Conservation (phyloP, 2,888 invertebrate species). For the Plutella xylostella region DNA sequence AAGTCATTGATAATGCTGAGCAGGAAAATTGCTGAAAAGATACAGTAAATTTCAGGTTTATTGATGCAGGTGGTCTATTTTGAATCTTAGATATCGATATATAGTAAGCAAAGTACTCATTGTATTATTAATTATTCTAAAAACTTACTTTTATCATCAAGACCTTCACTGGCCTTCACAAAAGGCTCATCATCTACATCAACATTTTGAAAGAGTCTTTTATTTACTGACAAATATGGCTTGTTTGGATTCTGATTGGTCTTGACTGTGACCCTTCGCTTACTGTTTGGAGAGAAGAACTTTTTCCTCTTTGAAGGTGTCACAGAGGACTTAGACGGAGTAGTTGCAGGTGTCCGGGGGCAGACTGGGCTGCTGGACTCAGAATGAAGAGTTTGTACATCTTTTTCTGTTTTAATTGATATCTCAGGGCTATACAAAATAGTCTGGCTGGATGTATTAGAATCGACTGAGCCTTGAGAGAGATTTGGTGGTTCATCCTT, state of each 20-base stretch:
- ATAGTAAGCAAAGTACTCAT: background rate
- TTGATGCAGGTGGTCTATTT: background rate
- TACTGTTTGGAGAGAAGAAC: slow-evolving; percentile 13
- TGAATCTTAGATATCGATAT: background rate
- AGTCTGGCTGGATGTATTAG: background rate
- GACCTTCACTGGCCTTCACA: slow-evolving; percentile 23
- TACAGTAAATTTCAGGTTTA: background rate
- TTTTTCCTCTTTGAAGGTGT: slow-evolving; percentile 3
- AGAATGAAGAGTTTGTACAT: background rate
- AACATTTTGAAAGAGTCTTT: slow-evolving; percentile 10
- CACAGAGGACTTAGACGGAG: background rate
- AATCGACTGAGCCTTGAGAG: background rate
- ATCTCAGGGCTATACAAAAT: slow-evolving; percentile 1
- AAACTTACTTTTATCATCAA: slow-evolving; percentile 53
- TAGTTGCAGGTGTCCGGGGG: background rate
- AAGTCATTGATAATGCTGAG: slow-evolving; percentile 36
- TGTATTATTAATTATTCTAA: background rate
- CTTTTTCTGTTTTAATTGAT: background rate
- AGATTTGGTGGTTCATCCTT: background rate
- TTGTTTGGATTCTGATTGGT: slow-evolving; percentile 31
- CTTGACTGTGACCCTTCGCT: slow-evolving; percentile 25
- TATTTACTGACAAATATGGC: slow-evolving; percentile 23
- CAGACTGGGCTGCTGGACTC: background rate
- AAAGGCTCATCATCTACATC: slow-evolving; percentile 20
- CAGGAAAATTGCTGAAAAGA: slow-evolving; percentile 40